A percentile compares a stretch with the other conserved stretches of the same genome.
phyloP scores from a whole-genome alignment of 1,140 invertebrate species.

The Drosophila erecta region DNA sequence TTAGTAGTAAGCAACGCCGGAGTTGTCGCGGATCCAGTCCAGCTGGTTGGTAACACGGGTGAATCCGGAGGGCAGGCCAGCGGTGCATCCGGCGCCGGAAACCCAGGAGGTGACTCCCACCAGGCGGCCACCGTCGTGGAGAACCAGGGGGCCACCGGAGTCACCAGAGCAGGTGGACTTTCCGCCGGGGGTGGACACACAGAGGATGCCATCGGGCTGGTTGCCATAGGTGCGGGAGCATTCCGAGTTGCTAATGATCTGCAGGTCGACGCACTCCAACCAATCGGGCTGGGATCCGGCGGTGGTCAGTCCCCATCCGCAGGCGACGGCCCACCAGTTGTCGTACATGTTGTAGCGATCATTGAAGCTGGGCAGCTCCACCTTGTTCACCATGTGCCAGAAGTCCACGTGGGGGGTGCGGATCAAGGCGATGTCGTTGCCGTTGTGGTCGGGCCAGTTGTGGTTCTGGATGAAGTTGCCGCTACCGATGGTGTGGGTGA shows the following conservation, averaged over 20 bases:
- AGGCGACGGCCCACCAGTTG: conserved; percentile 51
- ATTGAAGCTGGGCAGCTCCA: conserved; percentile 56
- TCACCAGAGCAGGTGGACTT: conserved; percentile 85
- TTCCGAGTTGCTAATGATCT: conserved; percentile 46
- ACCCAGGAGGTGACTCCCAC: conserved; percentile 51
- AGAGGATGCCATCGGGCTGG: conserved; percentile 51
- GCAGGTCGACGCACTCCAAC: conserved; percentile 49
- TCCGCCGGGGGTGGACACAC: conserved; percentile 47
- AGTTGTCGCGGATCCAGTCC: conserved; percentile 85
- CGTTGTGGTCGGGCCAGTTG: conserved; percentile 4
- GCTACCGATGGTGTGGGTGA: conserved; percentile 38
- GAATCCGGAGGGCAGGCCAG: conserved; percentile 84
- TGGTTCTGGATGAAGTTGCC: conserved; percentile 48
- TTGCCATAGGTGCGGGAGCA: conserved; percentile 31
- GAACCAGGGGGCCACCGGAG: conserved; percentile 86
- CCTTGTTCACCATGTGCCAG: conserved; percentile 55
- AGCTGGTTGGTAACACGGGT: conserved; percentile 85
- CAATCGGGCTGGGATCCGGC: conserved; percentile 46
- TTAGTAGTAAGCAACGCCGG: conserved; percentile 58
- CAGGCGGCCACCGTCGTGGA: conserved; percentile 43
- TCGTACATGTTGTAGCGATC: conserved; percentile 52
- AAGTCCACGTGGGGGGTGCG: conserved; percentile 49
- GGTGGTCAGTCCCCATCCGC: conserved; percentile 53
- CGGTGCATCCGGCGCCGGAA: conserved; percentile 29
- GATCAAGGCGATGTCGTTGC: conserved; percentile 52